A percentile compares a stretch with the other conserved stretches of the same genome.
These are phyloP conservation scores for Leucania comma DNA, from an alignment of 2,888 invertebrate species.

Conservation along the genomic window DNA sequence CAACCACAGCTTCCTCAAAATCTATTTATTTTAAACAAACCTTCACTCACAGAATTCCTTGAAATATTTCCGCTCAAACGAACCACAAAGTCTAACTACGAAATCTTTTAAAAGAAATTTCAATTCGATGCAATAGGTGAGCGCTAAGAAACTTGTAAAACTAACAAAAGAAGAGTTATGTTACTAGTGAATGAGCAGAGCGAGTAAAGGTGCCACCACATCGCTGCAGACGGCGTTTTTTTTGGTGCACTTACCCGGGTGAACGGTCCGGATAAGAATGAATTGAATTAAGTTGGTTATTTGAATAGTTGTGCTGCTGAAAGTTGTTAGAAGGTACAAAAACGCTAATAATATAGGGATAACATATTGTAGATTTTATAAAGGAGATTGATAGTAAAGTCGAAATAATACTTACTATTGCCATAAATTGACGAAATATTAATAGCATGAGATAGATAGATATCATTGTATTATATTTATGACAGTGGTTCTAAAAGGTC, in stretches of 20 bases:
- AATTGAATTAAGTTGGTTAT: background rate
- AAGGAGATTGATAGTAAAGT: background rate
- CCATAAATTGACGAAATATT: background rate
- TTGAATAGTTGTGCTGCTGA: constrained; percentile 3
- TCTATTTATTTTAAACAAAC: constrained; percentile 17
- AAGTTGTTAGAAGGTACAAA: background rate
- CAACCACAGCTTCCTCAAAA: constrained; percentile 20
- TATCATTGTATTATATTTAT: no score
- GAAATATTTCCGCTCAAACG: constrained; percentile 49
- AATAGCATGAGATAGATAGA: background rate
- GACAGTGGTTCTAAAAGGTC: no score
- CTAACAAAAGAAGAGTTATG: constrained; percentile 42
- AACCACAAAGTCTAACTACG: constrained; percentile 43
- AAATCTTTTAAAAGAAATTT: constrained; percentile 56
- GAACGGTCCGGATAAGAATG: background rate
- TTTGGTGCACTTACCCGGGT: background rate
- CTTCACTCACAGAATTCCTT: constrained; percentile 33
- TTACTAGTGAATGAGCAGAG: constrained; percentile 40
- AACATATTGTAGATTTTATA: background rate
- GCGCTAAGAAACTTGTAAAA: constrained; percentile 55
- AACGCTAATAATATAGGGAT: background rate
- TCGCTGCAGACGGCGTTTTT: constrained; percentile 2
- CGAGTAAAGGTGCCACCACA: constrained; percentile 27
- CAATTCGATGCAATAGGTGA: constrained; percentile 56
- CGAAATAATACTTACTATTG: no score